Percentiles rank a stretch among this genome's conserved stretches.
phyloP scores from a whole-genome alignment of 2,888 invertebrate genomes.

The Schizotus pectinicornis region DNA sequence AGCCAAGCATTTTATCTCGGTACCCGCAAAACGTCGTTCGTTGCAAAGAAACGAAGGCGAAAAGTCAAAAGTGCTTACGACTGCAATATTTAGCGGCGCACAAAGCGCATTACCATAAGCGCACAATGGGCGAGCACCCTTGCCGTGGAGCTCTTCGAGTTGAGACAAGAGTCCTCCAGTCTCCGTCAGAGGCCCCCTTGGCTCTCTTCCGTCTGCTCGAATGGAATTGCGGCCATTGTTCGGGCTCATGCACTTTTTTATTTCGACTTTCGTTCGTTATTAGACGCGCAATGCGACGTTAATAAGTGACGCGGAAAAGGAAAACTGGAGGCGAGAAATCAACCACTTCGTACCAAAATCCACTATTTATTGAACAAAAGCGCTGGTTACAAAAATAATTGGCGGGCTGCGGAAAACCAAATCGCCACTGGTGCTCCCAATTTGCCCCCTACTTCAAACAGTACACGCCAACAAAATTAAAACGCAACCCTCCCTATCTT shows the following conservation, averaged over 20 bases:
- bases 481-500: no score
- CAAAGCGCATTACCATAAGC: slow-evolving; percentile 52
- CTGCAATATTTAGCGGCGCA: slow-evolving; percentile 46
- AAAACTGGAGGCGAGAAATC: no score
- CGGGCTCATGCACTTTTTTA: slow-evolving; percentile 19
- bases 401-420: no score
- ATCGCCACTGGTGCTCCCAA: no score
- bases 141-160: slow-evolving; percentile 43
- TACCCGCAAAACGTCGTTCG: slow-evolving; percentile 6
- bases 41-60: slow-evolving; percentile 32
- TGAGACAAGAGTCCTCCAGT: slow-evolving; percentile 47
- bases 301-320: no score
- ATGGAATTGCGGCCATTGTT: slow-evolving; percentile 28
- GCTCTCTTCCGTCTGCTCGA: slow-evolving; percentile 18
- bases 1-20: slow-evolving; percentile 5
- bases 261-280: neutral
- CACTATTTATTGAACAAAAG: no score
- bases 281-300: neutral
- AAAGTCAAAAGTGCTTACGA: slow-evolving; percentile 48
- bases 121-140: slow-evolving; percentile 47
- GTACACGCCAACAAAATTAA: no score
- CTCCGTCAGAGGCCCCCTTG: slow-evolving; percentile 40
- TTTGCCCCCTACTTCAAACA: no score
- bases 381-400: no score
- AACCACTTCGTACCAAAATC: no score